phyloP scores from a whole-genome alignment of 1,140 invertebrate genomes.

The Leptinotarsa texana region DNA sequence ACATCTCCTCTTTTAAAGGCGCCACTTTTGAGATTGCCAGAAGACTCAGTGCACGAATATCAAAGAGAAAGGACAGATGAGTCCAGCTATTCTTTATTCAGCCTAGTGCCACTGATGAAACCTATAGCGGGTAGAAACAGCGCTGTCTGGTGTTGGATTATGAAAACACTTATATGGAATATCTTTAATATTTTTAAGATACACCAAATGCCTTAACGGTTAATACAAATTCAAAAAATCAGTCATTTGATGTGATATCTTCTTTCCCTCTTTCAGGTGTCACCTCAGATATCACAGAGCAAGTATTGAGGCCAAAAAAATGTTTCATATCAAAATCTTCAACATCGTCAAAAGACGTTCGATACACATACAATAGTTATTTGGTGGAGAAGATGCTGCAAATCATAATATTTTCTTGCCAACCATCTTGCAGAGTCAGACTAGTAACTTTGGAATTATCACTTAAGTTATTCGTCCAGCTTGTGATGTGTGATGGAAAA shows the following conservation, averaged over 20 bases:
- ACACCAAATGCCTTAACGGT: too few relatives aligned
- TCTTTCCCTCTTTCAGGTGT: constrained; percentile 64
- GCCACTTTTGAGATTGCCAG: too few relatives aligned
- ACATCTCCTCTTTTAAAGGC: too few relatives aligned
- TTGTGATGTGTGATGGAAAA: constrained; percentile 58
- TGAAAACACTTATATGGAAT: too few relatives aligned
- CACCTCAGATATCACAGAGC: constrained; percentile 71
- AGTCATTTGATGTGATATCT: constrained; percentile 2
- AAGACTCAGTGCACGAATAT: too few relatives aligned
- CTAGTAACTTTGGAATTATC: constrained; percentile 90
- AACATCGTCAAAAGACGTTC: constrained; percentile 48
- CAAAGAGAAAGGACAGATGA: too few relatives aligned
- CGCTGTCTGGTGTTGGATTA: too few relatives aligned
- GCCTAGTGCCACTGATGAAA: too few relatives aligned
- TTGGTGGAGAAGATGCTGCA: constrained; percentile 79
- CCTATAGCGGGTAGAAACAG: too few relatives aligned
- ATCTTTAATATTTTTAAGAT: too few relatives aligned
- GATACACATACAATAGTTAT: constrained; percentile 70
- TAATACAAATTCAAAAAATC: too few relatives aligned
- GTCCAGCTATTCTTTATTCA: too few relatives aligned
- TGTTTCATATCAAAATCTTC: constrained; percentile 45
- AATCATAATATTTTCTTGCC: constrained; percentile 81
- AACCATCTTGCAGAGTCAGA: constrained; percentile 82
- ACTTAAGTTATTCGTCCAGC: constrained; percentile 72
- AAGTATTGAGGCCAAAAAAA: constrained; percentile 61